Base-by-base conservation (phyloP, 30 jellyfish, hydroid and myxozoan genomes). In the Haliclystus octoradiatus region DNA sequence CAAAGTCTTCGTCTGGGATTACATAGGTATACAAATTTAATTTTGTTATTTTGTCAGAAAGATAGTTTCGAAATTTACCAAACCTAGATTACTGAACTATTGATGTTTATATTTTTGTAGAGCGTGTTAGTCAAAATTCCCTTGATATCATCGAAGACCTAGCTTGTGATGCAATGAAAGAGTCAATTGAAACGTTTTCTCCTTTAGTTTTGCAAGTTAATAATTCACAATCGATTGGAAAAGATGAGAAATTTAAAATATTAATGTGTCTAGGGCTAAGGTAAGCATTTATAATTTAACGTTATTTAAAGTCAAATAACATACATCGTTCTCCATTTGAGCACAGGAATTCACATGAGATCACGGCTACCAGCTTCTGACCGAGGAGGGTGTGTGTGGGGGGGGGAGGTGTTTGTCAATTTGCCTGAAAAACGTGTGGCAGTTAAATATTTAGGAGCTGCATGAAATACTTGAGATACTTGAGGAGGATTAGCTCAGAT, bases 221-320 rank as follows among this genome's bases (percentile, higher is more conserved):
- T 40, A 40, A 40, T 40, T 40, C 89, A 0, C 94, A 81, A 15
- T 81, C 97, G 9, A 81, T 88, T 33, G 97, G 97, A 46, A 88
- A 88, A 71, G 74, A 88, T 51, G 95, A 88, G 65, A 80, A 81
- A 52, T 88, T 88, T 62, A 77, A 88, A 23, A 33, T 88, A 22
- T 88, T 88, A 75, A 77, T 88, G 52, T 88, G 97, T 62, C 65
- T 88, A 12, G 97, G 97, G 24, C 74, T 88, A 26, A 75, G 95
- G 97, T 88, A 73, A 47, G 76, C 49, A 50, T 71, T 1, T 12
- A 52, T n/a, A 34, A 68, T 40, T 34, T 5, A 40, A 13, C 27
- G 35, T 68, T 5, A 25, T 66, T 9, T 0, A 9, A 28, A 31
- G 19, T 40, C 14, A 40, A 40, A 9, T 19, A 40, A 19, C 19